A percentile compares a stretch with the other conserved stretches of the same genome.
Evolutionary conservation across 1,140 invertebrate genomes (phyloP).

Genomic region (Stegodyphus dumicola): DNA sequence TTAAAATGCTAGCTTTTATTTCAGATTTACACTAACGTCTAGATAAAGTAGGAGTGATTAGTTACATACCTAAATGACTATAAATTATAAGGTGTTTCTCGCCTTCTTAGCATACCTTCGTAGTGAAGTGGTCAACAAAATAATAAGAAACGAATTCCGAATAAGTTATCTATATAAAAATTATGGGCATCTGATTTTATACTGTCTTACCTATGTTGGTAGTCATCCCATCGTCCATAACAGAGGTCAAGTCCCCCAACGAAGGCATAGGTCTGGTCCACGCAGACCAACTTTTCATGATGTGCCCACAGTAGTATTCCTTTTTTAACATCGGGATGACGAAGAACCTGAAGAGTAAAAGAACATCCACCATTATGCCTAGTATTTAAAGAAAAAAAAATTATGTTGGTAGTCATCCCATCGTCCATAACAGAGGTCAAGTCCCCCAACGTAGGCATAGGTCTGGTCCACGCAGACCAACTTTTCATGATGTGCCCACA

Average conservation of each 20-base stretch:
- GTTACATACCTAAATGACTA: no score
- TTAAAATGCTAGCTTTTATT: no score
- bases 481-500: slow-evolving; percentile 99
- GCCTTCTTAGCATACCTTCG: no score
- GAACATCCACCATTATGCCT: no score
- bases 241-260: slow-evolving; percentile 95
- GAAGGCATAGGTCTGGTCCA: slow-evolving; percentile 95
- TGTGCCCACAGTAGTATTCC: slow-evolving; percentile 92
- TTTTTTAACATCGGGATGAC: slow-evolving; percentile 82
- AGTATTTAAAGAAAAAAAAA: no score
- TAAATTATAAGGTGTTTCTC: no score
- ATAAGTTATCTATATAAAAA: no score
- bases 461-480: slow-evolving; percentile 94
- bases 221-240: slow-evolving; percentile 81
- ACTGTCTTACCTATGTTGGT: slow-evolving; percentile 74
- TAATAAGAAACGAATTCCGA: no score
- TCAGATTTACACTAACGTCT: no score
- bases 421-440: slow-evolving; percentile 92
- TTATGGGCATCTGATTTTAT: slow-evolving; percentile 64
- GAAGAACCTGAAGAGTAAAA: slow-evolving; percentile 83
- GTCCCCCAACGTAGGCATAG: slow-evolving; percentile 93
- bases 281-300: slow-evolving; percentile 95
- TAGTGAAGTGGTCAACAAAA: no score
- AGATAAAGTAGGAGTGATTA: no score
- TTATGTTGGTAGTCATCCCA: slow-evolving; percentile 75